Percentiles rank a stretch among this genome's conserved stretches.
These are phyloP conservation scores for Chitala chitala DNA, from an alignment of 2,113 vertebrate species.

Conservation along the genomic window DNA sequence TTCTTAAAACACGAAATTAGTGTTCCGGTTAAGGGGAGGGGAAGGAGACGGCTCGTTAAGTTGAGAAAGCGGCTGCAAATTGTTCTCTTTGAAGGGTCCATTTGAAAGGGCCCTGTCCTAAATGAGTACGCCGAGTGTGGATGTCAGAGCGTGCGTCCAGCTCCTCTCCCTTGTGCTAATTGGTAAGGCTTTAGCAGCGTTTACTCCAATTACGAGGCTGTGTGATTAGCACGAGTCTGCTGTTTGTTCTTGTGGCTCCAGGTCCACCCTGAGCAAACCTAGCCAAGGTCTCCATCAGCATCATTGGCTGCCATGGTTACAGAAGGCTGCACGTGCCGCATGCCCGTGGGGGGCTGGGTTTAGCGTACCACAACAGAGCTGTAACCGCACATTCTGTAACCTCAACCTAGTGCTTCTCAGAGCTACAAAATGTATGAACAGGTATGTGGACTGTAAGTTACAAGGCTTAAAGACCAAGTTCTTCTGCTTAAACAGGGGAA, in stretches of 20 bases:
- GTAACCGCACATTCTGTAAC: not conserved
- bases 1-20: no score
- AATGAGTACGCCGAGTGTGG: not conserved
- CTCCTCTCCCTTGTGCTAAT: not conserved
- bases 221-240: not conserved
- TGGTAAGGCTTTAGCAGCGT: not conserved
- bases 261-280: no score
- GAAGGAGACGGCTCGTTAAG: not conserved
- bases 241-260: not conserved
- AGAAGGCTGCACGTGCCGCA: not conserved
- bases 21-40: not conserved
- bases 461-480: no score
- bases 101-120: not conserved
- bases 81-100: conserved; percentile 10
- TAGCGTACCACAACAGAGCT: not conserved
- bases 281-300: no score
- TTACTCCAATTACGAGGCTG: conserved; percentile 16
- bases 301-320: no score
- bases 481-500: no score
- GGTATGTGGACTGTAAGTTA: no score
- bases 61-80: not conserved
- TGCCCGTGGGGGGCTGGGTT: not conserved
- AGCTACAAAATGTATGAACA: no score
- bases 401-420: no score
- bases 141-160: not conserved